A percentile compares a stretch with the other conserved stretches of the same genome.
Conservation (phyloP, 1,140 invertebrate species). For the Diorhabda elongata region DNA sequence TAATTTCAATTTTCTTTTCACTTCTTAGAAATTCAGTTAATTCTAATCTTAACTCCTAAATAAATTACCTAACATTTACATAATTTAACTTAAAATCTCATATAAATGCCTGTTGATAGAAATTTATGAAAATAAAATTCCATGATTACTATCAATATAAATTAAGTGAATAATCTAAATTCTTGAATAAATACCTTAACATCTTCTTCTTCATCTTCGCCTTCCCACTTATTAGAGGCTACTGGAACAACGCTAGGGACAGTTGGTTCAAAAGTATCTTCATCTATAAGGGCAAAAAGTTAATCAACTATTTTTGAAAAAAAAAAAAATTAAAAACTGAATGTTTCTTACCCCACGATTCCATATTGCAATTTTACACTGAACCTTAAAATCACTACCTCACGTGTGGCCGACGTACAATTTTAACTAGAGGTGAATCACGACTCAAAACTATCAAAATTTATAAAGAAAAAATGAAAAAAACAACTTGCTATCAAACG, state of each 20-base stretch:
- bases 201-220: conserved; percentile 81
- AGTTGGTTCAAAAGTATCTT: conserved; percentile 44
- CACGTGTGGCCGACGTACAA: conserved; percentile 39
- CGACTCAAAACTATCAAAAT: not conserved
- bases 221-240: conserved; percentile 75
- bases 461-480: not conserved
- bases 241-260: conserved; percentile 21
- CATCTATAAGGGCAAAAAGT: conserved; percentile 35
- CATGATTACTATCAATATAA: not conserved
- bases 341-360: conserved; percentile 43
- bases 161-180: not conserved
- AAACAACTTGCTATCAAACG: conserved; percentile 33
- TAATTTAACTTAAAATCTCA: too few species aligned
- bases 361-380: conserved; percentile 38
- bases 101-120: not conserved
- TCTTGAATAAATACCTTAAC: conserved; percentile 64
- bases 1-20: too few species aligned
- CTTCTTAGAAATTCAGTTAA: too few species aligned
- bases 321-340: not conserved
- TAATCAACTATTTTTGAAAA: not conserved
- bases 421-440: conserved; percentile 1
- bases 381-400: conserved; percentile 33
- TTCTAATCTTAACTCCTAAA: too few species aligned
- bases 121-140: not conserved
- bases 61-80: too few species aligned